phyloP scores from a whole-genome alignment of 2,797 vertebrate species.

The Nyctibius grandis region DNA sequence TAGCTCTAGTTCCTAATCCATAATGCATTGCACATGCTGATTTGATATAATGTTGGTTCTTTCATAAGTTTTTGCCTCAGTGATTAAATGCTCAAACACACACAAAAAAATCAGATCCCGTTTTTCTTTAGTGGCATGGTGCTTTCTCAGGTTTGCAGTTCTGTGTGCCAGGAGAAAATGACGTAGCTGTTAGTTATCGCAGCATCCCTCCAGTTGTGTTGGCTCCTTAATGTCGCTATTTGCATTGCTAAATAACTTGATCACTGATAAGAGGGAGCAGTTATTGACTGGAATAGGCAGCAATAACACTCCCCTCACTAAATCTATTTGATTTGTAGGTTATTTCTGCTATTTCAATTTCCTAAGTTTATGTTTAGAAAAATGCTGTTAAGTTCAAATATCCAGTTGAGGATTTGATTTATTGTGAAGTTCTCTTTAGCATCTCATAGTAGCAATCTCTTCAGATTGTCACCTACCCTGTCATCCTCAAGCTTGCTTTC shows the following conservation, averaged over 20 bases:
- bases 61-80: neutral
- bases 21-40: neutral
- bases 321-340: neutral
- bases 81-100: neutral
- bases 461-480: neutral
- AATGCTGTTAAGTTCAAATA: neutral
- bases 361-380: neutral
- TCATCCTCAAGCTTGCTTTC: neutral
- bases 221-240: neutral
- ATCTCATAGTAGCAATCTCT: neutral
- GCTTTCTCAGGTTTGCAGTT: neutral
- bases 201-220: neutral
- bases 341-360: conserved; percentile 1
- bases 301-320: neutral
- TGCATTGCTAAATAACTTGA: conserved; percentile 6
- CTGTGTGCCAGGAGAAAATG: neutral
- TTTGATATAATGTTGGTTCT: neutral
- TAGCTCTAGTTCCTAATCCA: neutral
- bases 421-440: neutral
- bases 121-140: neutral
- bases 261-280: neutral
- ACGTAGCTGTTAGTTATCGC: rapidly evolving
- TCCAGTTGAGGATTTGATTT: neutral
- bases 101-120: neutral
- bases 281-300: neutral